Evolutionary conservation across 2,797 vertebrate species (phyloP).

Genomic region (Labroides dimidiatus): DNA sequence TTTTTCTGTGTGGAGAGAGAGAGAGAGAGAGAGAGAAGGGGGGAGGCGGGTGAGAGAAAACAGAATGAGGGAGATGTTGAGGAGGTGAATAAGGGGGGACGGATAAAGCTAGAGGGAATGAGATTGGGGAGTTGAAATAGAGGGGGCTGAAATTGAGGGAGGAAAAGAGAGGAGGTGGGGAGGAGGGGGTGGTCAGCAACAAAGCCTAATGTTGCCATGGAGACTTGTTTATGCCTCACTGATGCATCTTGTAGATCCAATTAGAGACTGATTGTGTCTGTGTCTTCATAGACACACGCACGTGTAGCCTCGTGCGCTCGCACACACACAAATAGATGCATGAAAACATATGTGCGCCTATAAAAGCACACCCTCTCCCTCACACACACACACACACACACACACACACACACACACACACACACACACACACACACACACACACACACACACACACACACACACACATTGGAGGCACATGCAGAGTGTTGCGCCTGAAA

Average conservation of each 20-base stretch:
- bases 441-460: slow-evolving; percentile 22
- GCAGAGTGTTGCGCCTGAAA: slow-evolving; percentile 73
- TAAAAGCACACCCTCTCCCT: slow-evolving; percentile 15
- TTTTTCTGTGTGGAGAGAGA: slow-evolving; percentile 11
- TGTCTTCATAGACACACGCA: slow-evolving; percentile 83
- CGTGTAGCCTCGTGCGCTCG: slow-evolving; percentile 27
- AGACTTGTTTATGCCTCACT: slow-evolving; percentile 91
- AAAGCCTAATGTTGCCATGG: slow-evolving; percentile 88
- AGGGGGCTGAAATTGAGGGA: slow-evolving; percentile 61
- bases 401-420: slow-evolving; percentile 22
- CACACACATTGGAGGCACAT: slow-evolving; percentile 27
- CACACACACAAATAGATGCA: slow-evolving; percentile 12
- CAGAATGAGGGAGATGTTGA: slow-evolving; percentile 70
- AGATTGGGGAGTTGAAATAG: slow-evolving; percentile 70
- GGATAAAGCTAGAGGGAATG: slow-evolving; percentile 76
- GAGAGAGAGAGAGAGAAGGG: neutral
- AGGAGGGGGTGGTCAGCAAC: slow-evolving; percentile 74
- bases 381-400: neutral
- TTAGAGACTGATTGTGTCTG: slow-evolving; percentile 91
- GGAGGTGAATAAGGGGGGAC: slow-evolving; percentile 76
- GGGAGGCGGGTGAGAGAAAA: slow-evolving; percentile 28
- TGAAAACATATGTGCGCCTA: slow-evolving; percentile 28
- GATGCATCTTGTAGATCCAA: slow-evolving; percentile 94
- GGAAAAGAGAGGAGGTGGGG: slow-evolving; percentile 48
- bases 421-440: slow-evolving; percentile 25